Conservation (phyloP, 2,113 vertebrate species). For the Myiozetetes cayanensis region DNA sequence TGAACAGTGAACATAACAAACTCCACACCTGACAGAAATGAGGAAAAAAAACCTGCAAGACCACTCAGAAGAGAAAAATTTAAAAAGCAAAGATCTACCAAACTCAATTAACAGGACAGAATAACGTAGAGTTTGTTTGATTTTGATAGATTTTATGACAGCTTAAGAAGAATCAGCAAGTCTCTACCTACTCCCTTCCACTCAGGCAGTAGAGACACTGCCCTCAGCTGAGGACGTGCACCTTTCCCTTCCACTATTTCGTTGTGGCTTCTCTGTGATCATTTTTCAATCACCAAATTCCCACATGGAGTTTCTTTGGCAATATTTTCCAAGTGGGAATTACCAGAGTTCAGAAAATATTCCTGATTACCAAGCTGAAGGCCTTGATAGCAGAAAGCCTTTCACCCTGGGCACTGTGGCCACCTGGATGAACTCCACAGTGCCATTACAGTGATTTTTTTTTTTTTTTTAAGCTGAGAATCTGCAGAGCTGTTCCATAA, state of each 20-base stretch:
- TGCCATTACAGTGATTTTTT: not conserved
- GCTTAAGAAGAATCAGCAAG: not conserved
- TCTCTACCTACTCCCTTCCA: not conserved
- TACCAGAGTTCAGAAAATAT: not conserved
- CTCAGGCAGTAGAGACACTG: not conserved
- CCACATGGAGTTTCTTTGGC: not conserved
- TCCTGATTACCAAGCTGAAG: not conserved
- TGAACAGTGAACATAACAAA: not conserved
- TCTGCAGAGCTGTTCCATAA: not conserved
- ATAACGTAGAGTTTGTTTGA: not conserved
- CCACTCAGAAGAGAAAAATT: not conserved
- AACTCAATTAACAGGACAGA: not conserved
- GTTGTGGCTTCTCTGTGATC: not conserved
- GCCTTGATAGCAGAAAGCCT: not conserved
- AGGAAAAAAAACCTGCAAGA: not conserved
- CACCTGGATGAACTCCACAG: not conserved
- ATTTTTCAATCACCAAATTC: not conserved
- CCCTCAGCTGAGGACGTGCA: not conserved
- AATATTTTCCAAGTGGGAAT: not conserved
- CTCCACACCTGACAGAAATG: not conserved
- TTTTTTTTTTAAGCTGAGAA: not conserved
- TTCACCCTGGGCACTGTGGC: not conserved
- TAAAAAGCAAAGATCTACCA: not conserved
- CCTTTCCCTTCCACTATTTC: not conserved
- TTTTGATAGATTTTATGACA: not conserved